Percentiles rank a stretch among this genome's conserved stretches.
Conservation (phyloP, 2,888 invertebrate genomes). For the Smittia sp. region DNA sequence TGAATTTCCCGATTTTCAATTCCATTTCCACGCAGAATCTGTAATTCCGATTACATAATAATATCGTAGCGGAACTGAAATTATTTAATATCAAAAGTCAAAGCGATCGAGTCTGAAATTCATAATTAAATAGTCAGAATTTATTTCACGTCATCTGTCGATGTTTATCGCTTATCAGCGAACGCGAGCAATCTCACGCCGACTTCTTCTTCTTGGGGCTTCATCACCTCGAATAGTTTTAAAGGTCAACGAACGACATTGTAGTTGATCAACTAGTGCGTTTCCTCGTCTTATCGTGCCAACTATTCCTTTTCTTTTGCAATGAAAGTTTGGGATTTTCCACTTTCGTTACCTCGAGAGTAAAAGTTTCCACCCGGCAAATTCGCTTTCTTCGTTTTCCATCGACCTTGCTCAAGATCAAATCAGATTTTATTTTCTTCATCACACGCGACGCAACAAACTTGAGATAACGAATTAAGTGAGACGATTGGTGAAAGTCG, state of each 20-base stretch:
- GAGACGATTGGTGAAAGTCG: neutral
- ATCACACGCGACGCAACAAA: conserved; percentile 1
- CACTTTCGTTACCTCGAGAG: neutral
- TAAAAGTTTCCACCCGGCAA: neutral
- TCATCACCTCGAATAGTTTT: too few species aligned
- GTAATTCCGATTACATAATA: neutral
- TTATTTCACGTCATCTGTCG: too few species aligned
- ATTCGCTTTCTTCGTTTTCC: neutral
- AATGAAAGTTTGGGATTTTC: too few species aligned
- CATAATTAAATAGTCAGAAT: too few species aligned
- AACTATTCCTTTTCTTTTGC: too few species aligned
- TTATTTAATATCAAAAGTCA: neutral
- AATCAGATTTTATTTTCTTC: neutral
- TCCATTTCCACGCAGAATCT: neutral
- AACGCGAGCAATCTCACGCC: too few species aligned
- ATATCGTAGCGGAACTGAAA: neutral
- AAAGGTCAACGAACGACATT: too few species aligned
- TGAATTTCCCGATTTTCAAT: neutral
- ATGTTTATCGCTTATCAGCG: too few species aligned
- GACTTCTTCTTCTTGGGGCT: too few species aligned
- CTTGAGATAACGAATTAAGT: neutral
- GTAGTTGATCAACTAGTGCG: too few species aligned
- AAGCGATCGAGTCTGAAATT: too few species aligned
- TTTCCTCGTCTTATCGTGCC: too few species aligned
- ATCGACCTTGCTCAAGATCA: conserved; percentile 37